Evolutionary conservation across 1,140 invertebrate species (phyloP).

Genomic region (Nebria ingens): DNA sequence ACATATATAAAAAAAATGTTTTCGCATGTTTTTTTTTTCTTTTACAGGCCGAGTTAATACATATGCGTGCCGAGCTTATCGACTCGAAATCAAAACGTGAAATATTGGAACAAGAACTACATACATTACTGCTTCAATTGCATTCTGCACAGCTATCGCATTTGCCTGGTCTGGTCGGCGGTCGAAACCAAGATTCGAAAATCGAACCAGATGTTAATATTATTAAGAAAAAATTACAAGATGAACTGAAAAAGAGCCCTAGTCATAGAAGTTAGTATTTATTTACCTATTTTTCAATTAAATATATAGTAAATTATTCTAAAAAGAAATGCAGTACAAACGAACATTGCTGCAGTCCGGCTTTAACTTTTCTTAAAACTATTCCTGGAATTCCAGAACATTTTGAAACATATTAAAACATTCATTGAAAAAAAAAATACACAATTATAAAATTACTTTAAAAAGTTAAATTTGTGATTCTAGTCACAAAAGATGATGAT

Average conservation of each 20-base stretch:
- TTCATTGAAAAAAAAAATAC: no score
- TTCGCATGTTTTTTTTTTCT: conserved; percentile 27
- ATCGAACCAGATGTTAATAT: conserved; percentile 31
- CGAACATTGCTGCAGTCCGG: no score
- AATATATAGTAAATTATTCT: no score
- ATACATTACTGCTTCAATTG: conserved; percentile 50
- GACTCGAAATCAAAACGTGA: conserved; percentile 49
- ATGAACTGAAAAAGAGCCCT: conserved; percentile 34
- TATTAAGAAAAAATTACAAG: conserved; percentile 34
- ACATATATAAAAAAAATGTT: background rate
- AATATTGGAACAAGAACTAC: conserved; percentile 50
- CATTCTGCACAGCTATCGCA: conserved; percentile 47
- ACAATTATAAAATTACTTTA: no score
- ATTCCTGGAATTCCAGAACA: no score
- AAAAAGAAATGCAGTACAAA: no score
- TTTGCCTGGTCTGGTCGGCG: conserved; percentile 25
- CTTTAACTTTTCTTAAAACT: no score
- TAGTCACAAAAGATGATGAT: conserved; percentile 21
- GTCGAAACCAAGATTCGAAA: conserved; percentile 33
- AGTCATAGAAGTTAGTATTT: conserved; percentile 20
- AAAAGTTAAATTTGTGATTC: no score
- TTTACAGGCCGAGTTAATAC: conserved; percentile 61
- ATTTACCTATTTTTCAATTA: no score
- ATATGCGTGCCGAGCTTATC: conserved; percentile 56
- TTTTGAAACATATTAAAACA: no score